A percentile compares a stretch with the other conserved stretches of the same genome.
phyloP scores from a whole-genome alignment of 2,797 vertebrate species.

The Anisognathus igniventris region DNA sequence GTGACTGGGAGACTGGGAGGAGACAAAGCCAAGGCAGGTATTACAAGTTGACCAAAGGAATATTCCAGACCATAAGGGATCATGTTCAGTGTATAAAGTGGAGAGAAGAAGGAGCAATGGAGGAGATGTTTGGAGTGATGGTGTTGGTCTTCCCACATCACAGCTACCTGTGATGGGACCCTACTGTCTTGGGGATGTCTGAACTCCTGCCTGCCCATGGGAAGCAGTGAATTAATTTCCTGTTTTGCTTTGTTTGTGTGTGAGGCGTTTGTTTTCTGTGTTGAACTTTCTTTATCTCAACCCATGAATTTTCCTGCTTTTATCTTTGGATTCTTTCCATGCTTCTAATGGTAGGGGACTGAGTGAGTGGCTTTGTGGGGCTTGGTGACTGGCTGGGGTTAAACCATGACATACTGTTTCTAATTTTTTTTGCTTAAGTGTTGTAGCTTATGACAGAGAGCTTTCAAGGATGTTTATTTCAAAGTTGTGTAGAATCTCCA shows the following conservation, averaged over 20 bases:
- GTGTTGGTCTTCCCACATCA: not conserved
- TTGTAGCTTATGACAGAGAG: not conserved
- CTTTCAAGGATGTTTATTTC: not conserved
- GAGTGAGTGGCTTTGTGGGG: not conserved
- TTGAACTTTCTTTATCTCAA: not conserved
- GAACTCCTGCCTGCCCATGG: not conserved
- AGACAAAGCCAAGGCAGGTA: not conserved
- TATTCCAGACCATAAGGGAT: not conserved
- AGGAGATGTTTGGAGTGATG: not conserved
- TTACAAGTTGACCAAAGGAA: too few species aligned
- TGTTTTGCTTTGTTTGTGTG: not conserved
- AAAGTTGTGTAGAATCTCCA: not conserved
- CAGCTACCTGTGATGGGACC: not conserved
- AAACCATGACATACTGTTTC: not conserved
- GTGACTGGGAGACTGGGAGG: accelerated
- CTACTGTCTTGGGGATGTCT: not conserved
- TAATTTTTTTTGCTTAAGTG: not conserved
- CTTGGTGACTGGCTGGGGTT: not conserved
- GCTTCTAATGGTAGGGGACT: not conserved
- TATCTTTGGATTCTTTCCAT: not conserved
- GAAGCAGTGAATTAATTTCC: not conserved
- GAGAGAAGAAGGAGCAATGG: not conserved
- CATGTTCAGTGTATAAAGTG: not conserved
- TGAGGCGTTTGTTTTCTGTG: not conserved
- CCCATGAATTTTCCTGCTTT: not conserved